These are phyloP conservation scores for Tholera decimalis DNA, from an alignment of 2,888 invertebrate species.

Conservation along the genomic window DNA sequence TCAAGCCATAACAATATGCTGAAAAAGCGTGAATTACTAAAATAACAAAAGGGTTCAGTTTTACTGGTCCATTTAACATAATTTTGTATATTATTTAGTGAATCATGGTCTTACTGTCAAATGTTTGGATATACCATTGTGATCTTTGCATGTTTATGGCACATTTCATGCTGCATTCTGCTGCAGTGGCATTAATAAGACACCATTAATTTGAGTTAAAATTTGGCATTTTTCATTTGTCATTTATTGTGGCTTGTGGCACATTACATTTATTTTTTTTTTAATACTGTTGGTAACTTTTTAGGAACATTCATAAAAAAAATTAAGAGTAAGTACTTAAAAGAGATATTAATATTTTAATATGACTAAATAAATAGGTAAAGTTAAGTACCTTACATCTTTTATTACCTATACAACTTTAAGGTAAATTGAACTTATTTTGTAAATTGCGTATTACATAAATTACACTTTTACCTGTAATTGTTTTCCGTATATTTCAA, in stretches of 20 bases:
- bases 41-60: slow-evolving; percentile 16
- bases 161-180: background rate
- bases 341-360: background rate
- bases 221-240: background rate
- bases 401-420: background rate
- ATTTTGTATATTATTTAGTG: background rate
- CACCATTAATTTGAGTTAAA: slow-evolving; percentile 1
- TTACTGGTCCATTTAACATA: slow-evolving; percentile 7
- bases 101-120: background rate
- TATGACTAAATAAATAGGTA: background rate
- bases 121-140: too few species aligned
- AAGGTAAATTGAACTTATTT: too few species aligned
- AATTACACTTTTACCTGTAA: too few species aligned
- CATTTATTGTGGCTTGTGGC: background rate
- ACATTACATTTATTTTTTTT: background rate
- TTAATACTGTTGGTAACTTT: slow-evolving; percentile 15
- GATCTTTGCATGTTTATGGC: too few species aligned
- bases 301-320: slow-evolving; percentile 3
- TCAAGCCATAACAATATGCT: too few species aligned
- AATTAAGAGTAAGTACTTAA: background rate
- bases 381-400: background rate
- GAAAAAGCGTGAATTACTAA: too few species aligned
- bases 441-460: too few species aligned
- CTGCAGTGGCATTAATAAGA: too few species aligned
- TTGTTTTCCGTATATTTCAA: too few species aligned